Base-by-base conservation (phyloP, 2,113 vertebrate genomes). In the Cheilinus undulatus region DNA sequence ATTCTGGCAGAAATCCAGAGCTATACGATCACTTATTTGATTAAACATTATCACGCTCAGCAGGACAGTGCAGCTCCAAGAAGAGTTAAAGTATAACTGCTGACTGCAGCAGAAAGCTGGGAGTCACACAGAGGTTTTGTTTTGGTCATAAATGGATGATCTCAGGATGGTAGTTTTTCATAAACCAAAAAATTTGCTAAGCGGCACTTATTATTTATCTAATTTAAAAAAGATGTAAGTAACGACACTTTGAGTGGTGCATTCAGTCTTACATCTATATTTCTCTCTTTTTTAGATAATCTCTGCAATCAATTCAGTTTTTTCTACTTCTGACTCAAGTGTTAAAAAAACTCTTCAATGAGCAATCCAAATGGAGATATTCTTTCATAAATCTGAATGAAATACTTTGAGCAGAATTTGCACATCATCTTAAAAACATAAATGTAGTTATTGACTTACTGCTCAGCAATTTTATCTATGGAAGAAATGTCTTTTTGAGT, bases 11-110 rank as follows among this genome's bases (percentile, higher is more conserved):
- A 11, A 27, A 19, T 75, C 89, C 92, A 91, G 75, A 10, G 53
- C 72, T 87, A 77, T 91, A 84, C 32, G 73, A 88, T 88, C 88
- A 91, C 89, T 92, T 88, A 85, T 93, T 92, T 91, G 89, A 93
- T 93, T 91, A 91, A 91, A 91, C 86, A 78, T 60, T 70, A 82
- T 80, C 64, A 70, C 69, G 82, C 80, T 87, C 77, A 88, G 84
- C 83, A 80, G 67, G 67, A 83, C 71, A 67, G 15, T n/a, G 46
- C 30, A n/a, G 65, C 75, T 74, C 60, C 52, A 57, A 67, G 52
- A 82, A 73, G 71, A 75, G 73, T 58, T 40, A 24, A 84, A 38
- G 49, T 62, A 27, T 50, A 84, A 75, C 66, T 69, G 82, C 76
- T 82, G 84, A 83, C 66, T 28, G 69, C 72, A 75, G 69, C 69